Conservation (phyloP, 1,140 invertebrate species). For the Samia ricini region DNA sequence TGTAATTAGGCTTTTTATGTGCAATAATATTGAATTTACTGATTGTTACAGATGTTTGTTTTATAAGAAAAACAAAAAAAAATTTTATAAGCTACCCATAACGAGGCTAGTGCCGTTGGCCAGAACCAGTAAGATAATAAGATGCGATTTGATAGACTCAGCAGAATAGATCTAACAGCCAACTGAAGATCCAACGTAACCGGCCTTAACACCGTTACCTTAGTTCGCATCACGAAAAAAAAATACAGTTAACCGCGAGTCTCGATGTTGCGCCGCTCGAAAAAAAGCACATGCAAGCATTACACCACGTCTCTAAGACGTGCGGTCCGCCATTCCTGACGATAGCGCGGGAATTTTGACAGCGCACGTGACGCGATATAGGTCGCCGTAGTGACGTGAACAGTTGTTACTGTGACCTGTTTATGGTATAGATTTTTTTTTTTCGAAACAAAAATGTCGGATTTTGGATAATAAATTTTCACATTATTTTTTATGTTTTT, state of each 20-base stretch:
- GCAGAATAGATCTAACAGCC: constrained; percentile 27
- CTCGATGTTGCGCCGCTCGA: constrained; percentile 53
- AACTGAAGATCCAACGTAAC: constrained; percentile 54
- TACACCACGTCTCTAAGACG: constrained; percentile 59
- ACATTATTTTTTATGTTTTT: neutral
- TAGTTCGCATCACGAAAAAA: constrained; percentile 64
- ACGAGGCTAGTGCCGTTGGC: neutral
- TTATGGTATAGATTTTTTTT: neutral
- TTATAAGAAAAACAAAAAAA: too few relatives aligned
- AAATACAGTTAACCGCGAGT: constrained; percentile 63
- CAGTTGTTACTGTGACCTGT: neutral
- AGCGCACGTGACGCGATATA: constrained; percentile 39
- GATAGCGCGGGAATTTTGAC: constrained; percentile 56
- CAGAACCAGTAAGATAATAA: neutral
- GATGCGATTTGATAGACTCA: neutral
- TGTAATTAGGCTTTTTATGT: too few relatives aligned
- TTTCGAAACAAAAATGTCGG: constrained; percentile 33
- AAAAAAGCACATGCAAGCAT: constrained; percentile 63
- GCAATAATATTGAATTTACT: too few relatives aligned
- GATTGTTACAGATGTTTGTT: too few relatives aligned
- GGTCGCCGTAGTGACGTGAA: neutral
- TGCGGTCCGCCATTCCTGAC: constrained; percentile 33
- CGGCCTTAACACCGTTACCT: constrained; percentile 58
- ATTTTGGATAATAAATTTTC: constrained; percentile 48
- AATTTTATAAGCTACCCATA: too few relatives aligned